Percentiles rank a stretch among this genome's conserved stretches.
phyloP scores from a whole-genome alignment of 2,888 invertebrate genomes.

The Empis livida region DNA sequence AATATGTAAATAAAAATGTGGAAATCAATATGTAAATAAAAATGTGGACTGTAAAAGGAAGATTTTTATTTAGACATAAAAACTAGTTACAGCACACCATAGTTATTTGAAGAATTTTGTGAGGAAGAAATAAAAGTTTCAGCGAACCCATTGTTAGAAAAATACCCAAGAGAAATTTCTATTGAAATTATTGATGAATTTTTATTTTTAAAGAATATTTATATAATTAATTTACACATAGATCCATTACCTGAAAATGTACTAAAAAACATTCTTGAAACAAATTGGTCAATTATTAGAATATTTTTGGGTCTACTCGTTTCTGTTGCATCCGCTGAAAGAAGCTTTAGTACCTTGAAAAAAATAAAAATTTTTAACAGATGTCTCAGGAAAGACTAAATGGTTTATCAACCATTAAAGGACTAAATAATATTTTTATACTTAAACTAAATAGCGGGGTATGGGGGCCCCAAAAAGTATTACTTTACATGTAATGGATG shows the following conservation, averaged over 20 bases:
- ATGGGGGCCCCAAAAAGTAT: too few species aligned
- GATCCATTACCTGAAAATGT: background rate
- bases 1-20: too few species aligned
- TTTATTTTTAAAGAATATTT: background rate
- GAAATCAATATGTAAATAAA: too few species aligned
- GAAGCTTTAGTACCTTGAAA: background rate
- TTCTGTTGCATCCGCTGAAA: background rate
- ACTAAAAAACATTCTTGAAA: background rate
- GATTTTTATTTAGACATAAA: too few species aligned
- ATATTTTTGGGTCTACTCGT: background rate
- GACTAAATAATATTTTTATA: too few species aligned
- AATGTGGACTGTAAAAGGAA: too few species aligned
- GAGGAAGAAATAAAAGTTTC: background rate
- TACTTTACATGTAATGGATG: too few species aligned
- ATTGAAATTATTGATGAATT: background rate
- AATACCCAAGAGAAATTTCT: background rate
- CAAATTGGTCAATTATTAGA: background rate
- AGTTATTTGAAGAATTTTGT: background rate
- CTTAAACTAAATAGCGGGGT: too few species aligned
- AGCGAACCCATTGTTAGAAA: background rate
- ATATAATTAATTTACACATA: background rate
- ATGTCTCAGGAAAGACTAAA: background rate
- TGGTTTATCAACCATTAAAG: background rate
- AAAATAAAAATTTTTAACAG: background rate
- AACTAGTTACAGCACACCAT: too few species aligned